Evolutionary conservation across 2,797 vertebrate genomes (phyloP).

Genomic region (Rallus crepitans): DNA sequence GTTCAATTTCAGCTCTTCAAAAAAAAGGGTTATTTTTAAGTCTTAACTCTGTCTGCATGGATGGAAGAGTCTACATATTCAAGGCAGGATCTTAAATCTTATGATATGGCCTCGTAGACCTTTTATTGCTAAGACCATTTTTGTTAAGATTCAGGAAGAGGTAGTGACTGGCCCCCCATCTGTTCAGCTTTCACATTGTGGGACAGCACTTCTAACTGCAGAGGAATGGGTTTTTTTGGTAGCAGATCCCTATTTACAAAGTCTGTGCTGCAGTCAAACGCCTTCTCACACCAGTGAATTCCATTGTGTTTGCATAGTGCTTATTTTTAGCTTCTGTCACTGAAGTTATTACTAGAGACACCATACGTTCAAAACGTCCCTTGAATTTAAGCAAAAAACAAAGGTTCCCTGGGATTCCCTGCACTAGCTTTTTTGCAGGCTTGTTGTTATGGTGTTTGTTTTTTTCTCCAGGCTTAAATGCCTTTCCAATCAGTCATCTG

Average conservation of each 20-base stretch:
- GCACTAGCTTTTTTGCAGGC: background rate
- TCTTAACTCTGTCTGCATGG: background rate
- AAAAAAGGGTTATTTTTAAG: conserved; percentile 1
- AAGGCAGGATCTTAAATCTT: background rate
- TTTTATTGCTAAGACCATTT: background rate
- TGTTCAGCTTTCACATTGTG: background rate
- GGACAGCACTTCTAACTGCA: background rate
- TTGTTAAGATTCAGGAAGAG: background rate
- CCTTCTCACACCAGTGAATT: background rate
- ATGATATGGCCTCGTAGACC: background rate
- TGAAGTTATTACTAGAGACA: conserved; percentile 23
- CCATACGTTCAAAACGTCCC: background rate
- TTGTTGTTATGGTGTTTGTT: background rate
- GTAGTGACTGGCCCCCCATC: background rate
- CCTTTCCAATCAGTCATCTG: background rate
- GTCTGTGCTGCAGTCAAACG: background rate
- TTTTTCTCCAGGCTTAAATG: background rate
- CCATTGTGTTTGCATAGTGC: background rate
- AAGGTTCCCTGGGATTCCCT: background rate
- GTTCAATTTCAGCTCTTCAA: background rate
- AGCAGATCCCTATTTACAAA: background rate
- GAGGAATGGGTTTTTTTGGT: background rate
- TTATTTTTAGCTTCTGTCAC: conserved; percentile 37
- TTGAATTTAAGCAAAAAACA: background rate
- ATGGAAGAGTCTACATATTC: background rate